Base-by-base conservation (phyloP, 2,888 invertebrate species). In the Trypoxylon attenuatum region DNA sequence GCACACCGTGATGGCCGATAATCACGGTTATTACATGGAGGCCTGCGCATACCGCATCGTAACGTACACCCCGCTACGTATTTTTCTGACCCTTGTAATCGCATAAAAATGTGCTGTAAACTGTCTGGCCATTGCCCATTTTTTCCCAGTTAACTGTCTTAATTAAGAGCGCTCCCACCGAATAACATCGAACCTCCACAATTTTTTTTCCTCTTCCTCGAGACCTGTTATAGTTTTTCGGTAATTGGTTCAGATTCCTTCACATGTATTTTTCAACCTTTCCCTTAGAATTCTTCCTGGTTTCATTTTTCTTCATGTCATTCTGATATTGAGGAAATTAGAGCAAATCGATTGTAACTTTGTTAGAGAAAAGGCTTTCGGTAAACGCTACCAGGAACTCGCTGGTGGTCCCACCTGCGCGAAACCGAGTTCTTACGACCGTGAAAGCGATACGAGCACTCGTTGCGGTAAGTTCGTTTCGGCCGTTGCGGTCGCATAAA, bases 21-120 rank as follows among this genome's bases (percentile, higher is more conserved):
- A 76, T 78, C 59, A 78, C 33, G 68, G 78, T 77, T 63, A 72
- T 74, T 71, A 69, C 47, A 47, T 42, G 46, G 16, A 47, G 22
- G 27, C 22, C 16, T 43, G 49, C 23, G 46, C 29, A 23, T 46
- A 50, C 15, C 51, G 45, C n/a, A 43, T 10, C 23, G 45, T 27
- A 39, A 38, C 55, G 22, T 13, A 33, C 13, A 41, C 53, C 54
- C 55, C 46, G 5, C 33, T 43, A 27, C 46, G 16, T 52, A 47
- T 41, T 39, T 41, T 29, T 15, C 54, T 16, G 39, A 29, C 41
- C 45, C 61, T 10, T 56, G 45, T 51, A 56, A 56, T 50, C 55
- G 43, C 13, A 41, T 56, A 56, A 46, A 27, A 45, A 50, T 56
- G 25, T 16, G 27, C 38, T 47, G 23, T 46, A 56, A 61, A 55